A percentile compares a stretch with the other conserved stretches of the same genome.
Evolutionary conservation across 2,113 vertebrate species (phyloP).

Genomic region (Bujurquina vittata): DNA sequence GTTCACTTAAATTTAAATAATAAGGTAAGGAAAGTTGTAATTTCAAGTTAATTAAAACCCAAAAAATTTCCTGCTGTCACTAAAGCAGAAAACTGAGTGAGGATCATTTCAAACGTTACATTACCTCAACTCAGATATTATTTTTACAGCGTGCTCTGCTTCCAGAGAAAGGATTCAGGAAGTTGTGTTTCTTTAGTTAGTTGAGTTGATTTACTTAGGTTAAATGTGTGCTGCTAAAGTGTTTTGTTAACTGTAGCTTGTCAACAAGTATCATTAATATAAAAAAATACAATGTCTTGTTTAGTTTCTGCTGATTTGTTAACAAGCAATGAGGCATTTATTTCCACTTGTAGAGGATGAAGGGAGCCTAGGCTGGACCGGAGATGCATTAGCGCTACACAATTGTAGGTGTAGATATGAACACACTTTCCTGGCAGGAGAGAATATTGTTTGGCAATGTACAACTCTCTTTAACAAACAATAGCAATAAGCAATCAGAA

Average conservation of each 20-base stretch:
- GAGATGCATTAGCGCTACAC: background rate
- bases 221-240: too few relatives aligned
- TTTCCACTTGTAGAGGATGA: background rate
- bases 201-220: too few relatives aligned
- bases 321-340: background rate
- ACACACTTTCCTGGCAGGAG: background rate
- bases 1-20: too few relatives aligned
- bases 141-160: background rate
- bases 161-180: background rate
- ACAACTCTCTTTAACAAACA: conserved; percentile 11
- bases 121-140: too few relatives aligned
- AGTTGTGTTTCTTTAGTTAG: background rate
- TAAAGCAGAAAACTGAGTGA: too few relatives aligned
- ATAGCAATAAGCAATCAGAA: conserved; percentile 6
- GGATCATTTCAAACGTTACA: too few relatives aligned
- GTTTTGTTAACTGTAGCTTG: background rate
- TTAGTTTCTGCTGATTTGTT: background rate
- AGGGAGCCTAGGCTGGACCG: background rate
- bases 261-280: background rate
- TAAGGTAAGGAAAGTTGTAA: too few relatives aligned
- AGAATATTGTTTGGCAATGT: background rate
- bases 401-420: background rate
- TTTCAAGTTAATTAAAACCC: too few relatives aligned
- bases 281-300: background rate
- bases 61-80: too few relatives aligned